phyloP scores from a whole-genome alignment of 1,140 invertebrate genomes.

The Ectropis grisescens region DNA sequence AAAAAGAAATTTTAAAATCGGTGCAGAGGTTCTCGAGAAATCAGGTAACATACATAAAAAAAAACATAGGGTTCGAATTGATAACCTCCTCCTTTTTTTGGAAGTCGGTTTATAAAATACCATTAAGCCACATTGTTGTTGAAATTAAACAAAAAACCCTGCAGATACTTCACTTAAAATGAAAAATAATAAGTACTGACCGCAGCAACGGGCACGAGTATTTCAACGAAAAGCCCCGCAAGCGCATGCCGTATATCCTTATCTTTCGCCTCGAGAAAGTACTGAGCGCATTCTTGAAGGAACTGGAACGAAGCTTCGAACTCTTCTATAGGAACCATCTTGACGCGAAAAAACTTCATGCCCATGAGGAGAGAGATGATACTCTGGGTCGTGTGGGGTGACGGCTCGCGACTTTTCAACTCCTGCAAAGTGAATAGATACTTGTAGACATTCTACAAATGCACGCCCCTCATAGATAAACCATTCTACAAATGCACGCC shows the following conservation, averaged over 20 bases:
- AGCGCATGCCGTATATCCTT: conserved; percentile 99
- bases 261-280: conserved; percentile 98
- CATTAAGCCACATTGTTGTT: no score
- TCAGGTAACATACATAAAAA: no score
- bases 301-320: conserved; percentile 99
- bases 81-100: no score
- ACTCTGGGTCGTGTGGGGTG: conserved; percentile 90
- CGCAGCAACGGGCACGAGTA: conserved; percentile 97
- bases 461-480: neutral
- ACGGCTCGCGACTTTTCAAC: conserved; percentile 85
- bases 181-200: no score
- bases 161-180: no score
- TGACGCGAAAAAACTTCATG: conserved; percentile 97
- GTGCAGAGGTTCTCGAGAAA: no score
- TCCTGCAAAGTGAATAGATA: conserved; percentile 33
- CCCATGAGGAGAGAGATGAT: conserved; percentile 99
- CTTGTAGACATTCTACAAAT: neutral
- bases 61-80: no score
- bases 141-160: no score
- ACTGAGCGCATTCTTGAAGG: conserved; percentile 98
- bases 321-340: conserved; percentile 99
- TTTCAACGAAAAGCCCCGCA: conserved; percentile 98
- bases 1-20: no score
- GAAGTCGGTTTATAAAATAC: no score
- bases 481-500: no score